Evolutionary conservation across 2,797 vertebrate genomes (phyloP), one percentile per base, ranked within the genome.

Genomic region (Spea hammondii): DNA sequence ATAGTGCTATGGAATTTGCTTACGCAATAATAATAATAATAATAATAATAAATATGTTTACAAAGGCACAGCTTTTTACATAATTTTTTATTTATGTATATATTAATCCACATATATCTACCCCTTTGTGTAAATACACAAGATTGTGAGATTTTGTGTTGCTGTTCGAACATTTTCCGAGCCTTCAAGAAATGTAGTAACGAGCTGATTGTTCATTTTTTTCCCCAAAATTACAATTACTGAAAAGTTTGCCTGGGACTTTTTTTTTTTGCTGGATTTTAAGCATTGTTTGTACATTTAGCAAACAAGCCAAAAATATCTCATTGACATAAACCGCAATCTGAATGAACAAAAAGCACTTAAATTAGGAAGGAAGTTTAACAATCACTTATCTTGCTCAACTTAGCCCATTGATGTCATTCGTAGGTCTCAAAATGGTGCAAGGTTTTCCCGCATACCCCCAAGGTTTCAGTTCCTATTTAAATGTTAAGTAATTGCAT

Each of bases 331-430:
- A 53, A 53, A 53, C 51, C 45, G 4, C 1, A 5, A 32, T 72
- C 50, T 48, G 70, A 6, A 59, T 67, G 70, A 46, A 73, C 72
- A 75, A 64, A 74, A 65, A 65, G 49, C 67, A 3, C 83, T 86
- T 83, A 66, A 83, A 83, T 83, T 79, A 78, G 86, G 85, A 88
- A 87, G 87, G 86, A 89, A 89, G 83, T 87, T 83, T 74, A 83
- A 89, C 85, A 85, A 86, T 88, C 86, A 83, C 82, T 87, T 66
- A 73, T 1, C 0, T 86, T 84, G 76, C 84, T 87, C 80, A 86
- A 83, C 65, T 50, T 84, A 82, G 1, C 10, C 32, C 80, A 80
- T 85, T 86, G 85, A 76, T 80, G 87, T 85, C 84, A 87, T 85
- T 76, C 64, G 68, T 65, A 47, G n/a, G 64, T 50, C 74, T 72